These are phyloP conservation scores for Meloidogyne floridensis DNA, from an alignment of 1,140 invertebrate genomes.

Conservation along the genomic window DNA sequence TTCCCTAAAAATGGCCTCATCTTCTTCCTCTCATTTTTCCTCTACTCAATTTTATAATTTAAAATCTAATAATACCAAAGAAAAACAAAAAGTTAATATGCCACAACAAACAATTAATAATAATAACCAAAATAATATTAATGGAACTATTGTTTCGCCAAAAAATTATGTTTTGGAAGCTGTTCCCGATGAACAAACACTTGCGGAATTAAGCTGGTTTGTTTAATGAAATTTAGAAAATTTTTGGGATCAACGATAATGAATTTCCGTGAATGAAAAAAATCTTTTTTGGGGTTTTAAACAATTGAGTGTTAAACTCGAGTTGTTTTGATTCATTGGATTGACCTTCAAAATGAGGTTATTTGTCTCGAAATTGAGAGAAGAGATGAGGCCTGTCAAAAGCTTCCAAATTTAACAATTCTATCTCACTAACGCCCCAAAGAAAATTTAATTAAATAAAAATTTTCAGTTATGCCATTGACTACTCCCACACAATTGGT, in stretches of 20 bases:
- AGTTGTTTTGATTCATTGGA: too few relatives aligned
- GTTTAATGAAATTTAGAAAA: too few relatives aligned
- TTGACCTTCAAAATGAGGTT: too few relatives aligned
- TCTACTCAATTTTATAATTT: neutral
- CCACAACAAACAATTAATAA: neutral
- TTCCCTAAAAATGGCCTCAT: neutral
- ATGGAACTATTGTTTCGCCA: neutral
- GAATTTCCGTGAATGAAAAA: too few relatives aligned
- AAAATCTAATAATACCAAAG: neutral
- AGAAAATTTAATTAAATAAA: neutral
- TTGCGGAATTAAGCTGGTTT: constrained; percentile 1
- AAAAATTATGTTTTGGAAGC: constrained; percentile 9
- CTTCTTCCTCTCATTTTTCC: neutral
- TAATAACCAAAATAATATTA: neutral
- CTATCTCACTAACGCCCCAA: too few relatives aligned
- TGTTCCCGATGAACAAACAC: neutral
- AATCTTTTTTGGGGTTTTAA: too few relatives aligned
- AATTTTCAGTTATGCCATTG: constrained; percentile 4
- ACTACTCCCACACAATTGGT: neutral
- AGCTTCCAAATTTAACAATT: too few relatives aligned
- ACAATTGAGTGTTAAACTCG: too few relatives aligned
- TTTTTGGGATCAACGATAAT: too few relatives aligned
- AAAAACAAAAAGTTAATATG: neutral
- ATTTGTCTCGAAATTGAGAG: too few relatives aligned
- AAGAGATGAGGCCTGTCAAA: too few relatives aligned